Evolutionary conservation across 1,140 invertebrate species (phyloP), one percentile per base, ranked within the genome.

Genomic region (Drosophila novamexicana): DNA sequence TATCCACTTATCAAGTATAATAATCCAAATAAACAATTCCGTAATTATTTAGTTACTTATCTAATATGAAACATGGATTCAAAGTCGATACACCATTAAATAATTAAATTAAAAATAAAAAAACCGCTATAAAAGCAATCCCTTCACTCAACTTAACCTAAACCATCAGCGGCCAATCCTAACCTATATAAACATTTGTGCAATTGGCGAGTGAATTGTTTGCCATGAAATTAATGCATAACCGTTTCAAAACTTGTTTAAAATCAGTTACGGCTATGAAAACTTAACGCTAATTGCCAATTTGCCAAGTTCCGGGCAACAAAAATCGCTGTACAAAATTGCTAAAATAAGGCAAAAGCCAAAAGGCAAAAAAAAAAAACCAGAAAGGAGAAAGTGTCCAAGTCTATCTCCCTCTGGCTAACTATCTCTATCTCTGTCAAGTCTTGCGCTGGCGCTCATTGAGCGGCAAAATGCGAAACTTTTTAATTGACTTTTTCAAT

Each of bases 401-500:
- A 45, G 52, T 75, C 16, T 45, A 9, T 34, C 39, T 40, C 22
- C 29, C 22, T 52, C 10, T 18, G 10, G 16, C 54, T n/a, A 34
- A 16, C 36, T 63, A 47, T 47, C 45, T 67, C n/a, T 29, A 14
- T 39, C 29, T 64, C 50, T 63, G 22, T 58, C 14, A n/a, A 9
- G 29, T 40, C 67, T 72, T 56, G 47, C 22, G 22, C 52, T 77
- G 53, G 58, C 59, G 76, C 52, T 79, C 63, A 77, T 85, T 76
- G 82, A 54, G 75, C 77, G 77, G 74, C 65, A 81, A 85, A 83
- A 84, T 86, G 82, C 52, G 70, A 84, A 89, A 89, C 71, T 89
- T 89, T 89, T 89, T 89, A 89, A 89, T 89, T 89, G 84, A 89
- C 85, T 89, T 89, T 89, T 89, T 89, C 84, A 89, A 89, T 89